Evolutionary conservation across 1,140 invertebrate genomes (phyloP), one percentile per base, ranked within the genome.

Genomic region (Hycleus phaleratus): DNA sequence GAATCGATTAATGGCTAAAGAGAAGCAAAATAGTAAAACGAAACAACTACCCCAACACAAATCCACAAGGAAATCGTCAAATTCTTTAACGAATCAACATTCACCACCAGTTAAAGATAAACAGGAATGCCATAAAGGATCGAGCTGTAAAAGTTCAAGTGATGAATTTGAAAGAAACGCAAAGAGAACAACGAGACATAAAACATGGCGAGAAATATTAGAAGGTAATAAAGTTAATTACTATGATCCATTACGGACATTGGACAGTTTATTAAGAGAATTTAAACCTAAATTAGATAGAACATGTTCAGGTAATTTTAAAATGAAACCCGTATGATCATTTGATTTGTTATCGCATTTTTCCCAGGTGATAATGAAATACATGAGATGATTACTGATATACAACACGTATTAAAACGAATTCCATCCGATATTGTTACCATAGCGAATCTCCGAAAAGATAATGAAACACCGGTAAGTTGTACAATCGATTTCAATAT

Each of bases 201-300:
- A 32, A 7, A 32, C 32, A 32, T 32, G 32, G 32, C 1, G 7
- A 32, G 32, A 32, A 5, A 4, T 32, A 32, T 32, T 32, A 32
- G 4, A 5, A 32, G 32, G 4, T 5, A 32, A 32, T 32, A 32
- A 32, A 5, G 4, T 73, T 55, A 64, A 61, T 25, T 68, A 61
- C 46, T 72, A 69, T 59, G 70, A 73, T 58, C 71, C 71, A 2
- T 60, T 73, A 38, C 40, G 68, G 39, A 71, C 68, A 2, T 54
- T 73, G 44, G 70, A 72, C 60, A 72, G 72, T 63, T 58, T 73
- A 24, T 62, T 68, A 4, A 68, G 65, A 48, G 71, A 73, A 56
- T 54, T 73, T 25, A 60, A 68, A 44, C 59, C 51, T 32, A 67
- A 71, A 47, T 48, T 72, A 38, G 46, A 63, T 49, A 45, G 49